Conservation (phyloP, 2,888 invertebrate species). For the Stomorhina lunata region DNA sequence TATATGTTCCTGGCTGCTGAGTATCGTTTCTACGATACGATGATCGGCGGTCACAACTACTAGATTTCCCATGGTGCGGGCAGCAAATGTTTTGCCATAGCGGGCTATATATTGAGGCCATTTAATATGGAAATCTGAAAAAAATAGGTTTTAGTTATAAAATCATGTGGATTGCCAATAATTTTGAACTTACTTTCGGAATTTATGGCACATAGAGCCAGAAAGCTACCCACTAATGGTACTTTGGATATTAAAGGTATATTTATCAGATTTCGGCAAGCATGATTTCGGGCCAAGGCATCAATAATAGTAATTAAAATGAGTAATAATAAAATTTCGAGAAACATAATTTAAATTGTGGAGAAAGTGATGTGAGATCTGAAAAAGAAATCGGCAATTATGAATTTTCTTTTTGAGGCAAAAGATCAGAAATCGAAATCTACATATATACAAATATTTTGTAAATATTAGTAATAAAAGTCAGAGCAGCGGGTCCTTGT, state of each 20-base stretch:
- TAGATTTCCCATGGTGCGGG: conserved; percentile 64
- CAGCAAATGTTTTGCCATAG: conserved; percentile 64
- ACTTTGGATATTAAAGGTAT: conserved; percentile 73
- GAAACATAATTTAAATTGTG: conserved; percentile 1
- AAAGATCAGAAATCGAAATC: too few species aligned
- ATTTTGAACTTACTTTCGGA: conserved; percentile 72
- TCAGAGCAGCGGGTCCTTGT: too few species aligned
- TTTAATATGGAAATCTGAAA: conserved; percentile 60
- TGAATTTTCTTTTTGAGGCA: too few species aligned
- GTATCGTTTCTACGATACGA: conserved; percentile 71
- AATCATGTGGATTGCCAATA: neutral
- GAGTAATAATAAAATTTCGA: conserved; percentile 47
- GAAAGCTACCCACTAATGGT: conserved; percentile 74
- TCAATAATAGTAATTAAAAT: conserved; percentile 35
- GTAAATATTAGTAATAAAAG: too few species aligned
- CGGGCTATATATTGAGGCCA: conserved; percentile 62
- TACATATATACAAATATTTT: too few species aligned
- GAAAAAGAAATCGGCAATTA: neutral
- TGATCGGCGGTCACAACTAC: conserved; percentile 73
- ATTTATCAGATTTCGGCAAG: conserved; percentile 42
- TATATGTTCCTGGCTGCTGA: conserved; percentile 73
- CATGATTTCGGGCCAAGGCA: conserved; percentile 23
- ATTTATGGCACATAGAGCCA: conserved; percentile 71
- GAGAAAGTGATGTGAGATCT: neutral
- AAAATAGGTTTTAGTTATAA: neutral